Base-by-base conservation (phyloP, 2,888 invertebrate genomes). In the Mythimna albipuncta region DNA sequence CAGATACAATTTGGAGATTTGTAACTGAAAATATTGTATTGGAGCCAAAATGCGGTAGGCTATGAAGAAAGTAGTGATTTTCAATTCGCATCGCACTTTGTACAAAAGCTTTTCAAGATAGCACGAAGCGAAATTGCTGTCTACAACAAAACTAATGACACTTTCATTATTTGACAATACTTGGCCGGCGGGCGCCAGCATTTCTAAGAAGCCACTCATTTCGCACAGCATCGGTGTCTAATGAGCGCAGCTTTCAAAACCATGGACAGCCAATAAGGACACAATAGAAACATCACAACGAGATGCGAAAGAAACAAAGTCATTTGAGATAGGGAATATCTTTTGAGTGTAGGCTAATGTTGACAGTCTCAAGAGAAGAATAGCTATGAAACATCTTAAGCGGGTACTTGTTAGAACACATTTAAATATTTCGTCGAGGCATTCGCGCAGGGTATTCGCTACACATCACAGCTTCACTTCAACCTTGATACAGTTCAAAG, bases 401-500 rank as follows among this genome's bases (percentile, higher is more conserved):
- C 6, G 13, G 11, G 13, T 47, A 75, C 57, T 16, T 3, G 44
- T 61, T 52, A 41, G 19, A 54, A 62, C 19, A 55, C 32, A 69
- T 75, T 81, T 54, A 57, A 71, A 72, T 67, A 81, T 69, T 66
- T 72, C 19, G 58, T 47, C 52, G 47, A 59, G 58, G 57, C 63
- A 61, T 74, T 63, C 61, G 55, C 65, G 55, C 72, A 38, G 64
- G 58, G 54, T 69, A 78, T 79, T 70, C 72, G 61, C 71, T 69
- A 72, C 67, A 86, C 72, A 75, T 82, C 68, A 58, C 77, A 85
- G 58, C 64, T 72, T 72, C 62, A 76, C 50, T 54, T 71, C 61
- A 89, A 87, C 94, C 94, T 94, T 94, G 94, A 91, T 91, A 87
- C 85, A 92, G 94, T 94, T 94, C 93, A 94, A 92, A 93, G 93